Evolutionary conservation across 2,797 vertebrate species (phyloP).

Genomic region (Knipowitschia caucasica): DNA sequence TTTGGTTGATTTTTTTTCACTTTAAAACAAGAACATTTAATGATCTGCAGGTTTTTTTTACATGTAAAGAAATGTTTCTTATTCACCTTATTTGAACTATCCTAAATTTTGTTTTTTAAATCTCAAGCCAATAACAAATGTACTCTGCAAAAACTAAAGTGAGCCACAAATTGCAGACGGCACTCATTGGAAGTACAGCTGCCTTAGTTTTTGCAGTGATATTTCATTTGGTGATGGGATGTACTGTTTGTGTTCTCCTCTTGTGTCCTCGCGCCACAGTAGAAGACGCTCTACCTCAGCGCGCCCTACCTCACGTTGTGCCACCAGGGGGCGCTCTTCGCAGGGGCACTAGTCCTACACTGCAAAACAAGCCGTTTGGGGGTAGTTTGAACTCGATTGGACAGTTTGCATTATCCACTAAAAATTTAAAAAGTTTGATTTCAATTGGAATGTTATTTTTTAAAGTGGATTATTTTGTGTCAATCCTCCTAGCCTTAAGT

Average conservation of each 20-base stretch:
- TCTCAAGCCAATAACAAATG: too few species aligned
- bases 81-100: too few species aligned
- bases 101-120: too few species aligned
- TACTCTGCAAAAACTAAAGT: too few species aligned
- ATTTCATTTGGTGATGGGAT: constrained; percentile 72
- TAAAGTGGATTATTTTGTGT: too few species aligned
- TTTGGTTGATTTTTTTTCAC: not conserved
- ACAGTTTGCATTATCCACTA: not conserved
- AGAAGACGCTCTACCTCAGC: constrained; percentile 89
- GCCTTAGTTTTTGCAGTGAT: constrained; percentile 40
- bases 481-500: too few species aligned
- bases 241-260: constrained; percentile 87
- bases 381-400: not conserved
- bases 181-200: not conserved
- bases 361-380: constrained; percentile 44
- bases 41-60: not conserved
- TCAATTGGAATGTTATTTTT: not conserved
- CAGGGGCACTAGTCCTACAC: constrained; percentile 84
- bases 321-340: constrained; percentile 71
- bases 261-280: constrained; percentile 89
- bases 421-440: too few species aligned
- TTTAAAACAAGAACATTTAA: too few species aligned
- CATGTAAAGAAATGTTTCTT: not conserved
- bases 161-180: too few species aligned
- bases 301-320: constrained; percentile 83